Evolutionary conservation across 2,797 vertebrate species (phyloP), one percentile per base, ranked within the genome.

Genomic region (Uromys caudimaculatus): DNA sequence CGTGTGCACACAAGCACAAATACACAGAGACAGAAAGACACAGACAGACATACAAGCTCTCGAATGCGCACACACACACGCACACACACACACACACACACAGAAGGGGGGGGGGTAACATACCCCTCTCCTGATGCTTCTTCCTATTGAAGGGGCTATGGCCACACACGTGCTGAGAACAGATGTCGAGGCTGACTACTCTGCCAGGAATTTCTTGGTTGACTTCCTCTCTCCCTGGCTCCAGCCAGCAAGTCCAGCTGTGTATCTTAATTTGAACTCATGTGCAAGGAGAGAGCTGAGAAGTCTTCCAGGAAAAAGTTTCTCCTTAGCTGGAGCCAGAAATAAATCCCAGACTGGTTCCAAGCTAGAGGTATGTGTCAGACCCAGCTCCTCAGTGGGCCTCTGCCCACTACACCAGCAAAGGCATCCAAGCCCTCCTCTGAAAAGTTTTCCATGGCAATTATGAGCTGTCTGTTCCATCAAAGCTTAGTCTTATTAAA

Each of bases 181-280:
- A 41, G 58, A 8, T 93, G 82, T 54, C 78, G 76, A 86, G 10
- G 54, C 84, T 3, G 60, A 17, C 81, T 79, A 84, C 19, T 24
- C 82, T 76, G 87, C 81, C 71, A 56, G 95, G 52, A 94, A 90
- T 54, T 83, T 71, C 38, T 89, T 91, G 91, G 83, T 54, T 50
- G 67, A 75, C 93, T 92, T 88, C 79, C 24, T 2, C 71, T 84
- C 64, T 96, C 69, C 82, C 78, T 95, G 92, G 79, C 50, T 73
- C 67, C 77, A 89, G 85, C 44, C 54, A 81, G 6, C 50, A 97
- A 84, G 35, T 88, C 32, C 29, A 89, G 73, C 87, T 92, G 47
- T 52, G 71, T 44, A 64, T 56, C 35, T 97, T 69, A 88, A 77
- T 82, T 60, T 97, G 91, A 96, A 85, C 64, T 95, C 82, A 27